Conservation (phyloP, 2,797 vertebrate genomes). For the Macrochelys suwanniensis region DNA sequence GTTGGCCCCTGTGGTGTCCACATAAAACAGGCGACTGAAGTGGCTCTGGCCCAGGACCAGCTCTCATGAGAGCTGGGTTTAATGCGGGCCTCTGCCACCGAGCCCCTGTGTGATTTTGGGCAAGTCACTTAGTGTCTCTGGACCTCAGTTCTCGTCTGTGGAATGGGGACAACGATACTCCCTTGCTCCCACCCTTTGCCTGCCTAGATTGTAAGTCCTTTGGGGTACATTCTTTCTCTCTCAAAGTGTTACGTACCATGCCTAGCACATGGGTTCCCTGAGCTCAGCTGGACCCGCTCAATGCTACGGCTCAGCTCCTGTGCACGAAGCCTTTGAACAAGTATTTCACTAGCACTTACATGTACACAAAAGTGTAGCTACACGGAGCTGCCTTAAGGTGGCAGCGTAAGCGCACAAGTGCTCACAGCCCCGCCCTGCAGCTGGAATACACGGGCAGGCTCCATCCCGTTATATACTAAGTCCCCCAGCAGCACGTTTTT, state of each 20-base stretch:
- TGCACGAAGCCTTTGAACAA: background rate
- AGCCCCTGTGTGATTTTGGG: background rate
- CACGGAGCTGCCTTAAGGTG: background rate
- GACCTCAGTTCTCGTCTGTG: background rate
- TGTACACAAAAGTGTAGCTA: background rate
- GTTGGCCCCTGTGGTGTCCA: no score
- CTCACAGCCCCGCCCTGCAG: no score
- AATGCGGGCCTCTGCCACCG: background rate
- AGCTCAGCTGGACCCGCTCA: background rate
- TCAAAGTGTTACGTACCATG: no score
- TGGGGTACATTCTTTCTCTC: background rate
- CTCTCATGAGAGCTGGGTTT: background rate
- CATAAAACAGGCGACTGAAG: no score
- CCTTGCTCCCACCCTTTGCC: background rate
- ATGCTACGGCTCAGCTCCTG: background rate
- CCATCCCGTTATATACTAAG: no score
- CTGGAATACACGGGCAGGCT: background rate
- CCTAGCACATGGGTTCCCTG: background rate
- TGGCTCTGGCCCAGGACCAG: background rate
- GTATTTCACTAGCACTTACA: background rate
- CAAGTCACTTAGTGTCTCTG: background rate
- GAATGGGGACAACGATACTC: background rate
- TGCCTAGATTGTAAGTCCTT: background rate
- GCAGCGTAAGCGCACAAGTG: background rate
- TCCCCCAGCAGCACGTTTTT: background rate